Evolutionary conservation across 2,113 vertebrate genomes (phyloP), one percentile per base, ranked within the genome.

Genomic region (Garra rufa): DNA sequence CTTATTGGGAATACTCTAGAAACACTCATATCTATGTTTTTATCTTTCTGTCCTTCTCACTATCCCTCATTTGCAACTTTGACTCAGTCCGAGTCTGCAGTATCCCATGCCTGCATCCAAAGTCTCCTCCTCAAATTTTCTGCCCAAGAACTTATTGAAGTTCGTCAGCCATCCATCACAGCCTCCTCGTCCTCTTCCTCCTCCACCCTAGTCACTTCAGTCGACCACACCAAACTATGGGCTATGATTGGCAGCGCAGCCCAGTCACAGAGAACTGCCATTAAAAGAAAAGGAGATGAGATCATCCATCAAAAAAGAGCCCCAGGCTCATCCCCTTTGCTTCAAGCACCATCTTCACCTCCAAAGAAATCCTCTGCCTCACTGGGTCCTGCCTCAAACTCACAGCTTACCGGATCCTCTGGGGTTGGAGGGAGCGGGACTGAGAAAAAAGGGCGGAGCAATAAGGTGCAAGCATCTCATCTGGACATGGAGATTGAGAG

Each of bases 401-500:
- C 88, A 6, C 92, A 92, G 83, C 78, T 90, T 63, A 78, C 89
- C 0, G 93, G 91, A 26, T 75, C 93, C 0, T 92, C 90, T 24
- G 90, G 38, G 13, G 88, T 86, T 5, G 89, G 86, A 41, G 90
- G 91, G 76, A 82, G 88, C 21, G 87, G 93, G 76, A 90, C 94
- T 0, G 91, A 94, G 24, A 97, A 98, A 91, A 97, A 97, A 67
- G 92, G 95, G 26, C 90, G 96, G 75, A 91, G 85, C 88, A 92
- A 83, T 38, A 95, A 95, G 86, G 94, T 93, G 82, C 95, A 95
- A 83, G 95, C 96, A 0, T 97, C 96, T 2, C 96, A 98, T 50
- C 48, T 98, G 87, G 96, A 98, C 82, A 94, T 97, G 93, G 97
- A 98, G 90, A 98, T 98, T 2, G 97, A 97, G 89, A 97, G 95